A percentile compares a stretch with the other conserved stretches of the same genome.
phyloP scores from a whole-genome alignment of 1,140 invertebrate genomes.

The Danaus melanippus region DNA sequence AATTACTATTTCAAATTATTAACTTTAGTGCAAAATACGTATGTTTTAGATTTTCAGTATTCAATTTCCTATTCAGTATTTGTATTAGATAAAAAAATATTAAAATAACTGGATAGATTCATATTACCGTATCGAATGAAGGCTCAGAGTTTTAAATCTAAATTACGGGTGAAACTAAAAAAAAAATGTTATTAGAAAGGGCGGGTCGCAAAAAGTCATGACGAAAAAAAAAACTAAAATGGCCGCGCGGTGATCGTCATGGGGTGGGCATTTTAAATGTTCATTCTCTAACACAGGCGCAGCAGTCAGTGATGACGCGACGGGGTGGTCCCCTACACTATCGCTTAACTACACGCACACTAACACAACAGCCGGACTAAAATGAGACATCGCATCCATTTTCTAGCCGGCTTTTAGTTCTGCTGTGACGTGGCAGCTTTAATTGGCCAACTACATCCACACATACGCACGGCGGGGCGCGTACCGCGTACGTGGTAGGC shows the following conservation, averaged over 20 bases:
- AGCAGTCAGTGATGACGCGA: slow-evolving; percentile 63
- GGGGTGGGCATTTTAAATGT: slow-evolving; percentile 67
- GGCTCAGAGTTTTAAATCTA: too few species aligned
- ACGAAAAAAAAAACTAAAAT: slow-evolving; percentile 49
- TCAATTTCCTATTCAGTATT: too few species aligned
- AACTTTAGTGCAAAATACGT: too few species aligned
- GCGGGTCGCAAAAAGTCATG: slow-evolving; percentile 37
- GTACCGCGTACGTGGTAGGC: slow-evolving; percentile 47
- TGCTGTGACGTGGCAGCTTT: slow-evolving; percentile 36
- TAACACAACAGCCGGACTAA: slow-evolving; percentile 20
- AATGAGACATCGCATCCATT: slow-evolving; percentile 24
- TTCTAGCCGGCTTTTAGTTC: slow-evolving; percentile 21
- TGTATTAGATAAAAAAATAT: too few species aligned
- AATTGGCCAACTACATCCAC: slow-evolving; percentile 49
- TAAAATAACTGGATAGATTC: neutral
- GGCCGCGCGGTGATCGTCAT: slow-evolving; percentile 63
- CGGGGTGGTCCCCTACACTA: slow-evolving; percentile 57
- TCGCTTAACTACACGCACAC: slow-evolving; percentile 58
- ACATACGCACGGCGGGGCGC: slow-evolving; percentile 23
- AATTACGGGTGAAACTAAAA: neutral
- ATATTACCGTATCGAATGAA: neutral
- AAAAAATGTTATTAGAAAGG: slow-evolving; percentile 18
- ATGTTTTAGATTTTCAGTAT: too few species aligned
- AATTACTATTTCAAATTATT: too few species aligned
- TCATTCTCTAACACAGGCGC: slow-evolving; percentile 67